Percentiles rank a stretch among this genome's conserved stretches.
Conservation (phyloP, 2,113 vertebrate species). For the Tringa solitaria region DNA sequence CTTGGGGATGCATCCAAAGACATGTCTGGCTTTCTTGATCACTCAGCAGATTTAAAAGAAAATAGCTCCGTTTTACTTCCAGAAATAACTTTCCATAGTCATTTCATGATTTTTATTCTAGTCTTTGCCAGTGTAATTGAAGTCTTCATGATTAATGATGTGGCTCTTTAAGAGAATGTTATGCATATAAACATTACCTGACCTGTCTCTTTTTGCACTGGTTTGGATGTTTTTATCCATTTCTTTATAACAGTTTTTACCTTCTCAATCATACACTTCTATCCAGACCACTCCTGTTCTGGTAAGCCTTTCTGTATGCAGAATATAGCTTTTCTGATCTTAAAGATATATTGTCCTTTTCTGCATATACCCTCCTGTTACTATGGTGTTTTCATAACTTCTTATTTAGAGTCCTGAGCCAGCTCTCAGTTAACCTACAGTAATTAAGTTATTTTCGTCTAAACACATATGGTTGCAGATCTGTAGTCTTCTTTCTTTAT, state of each 20-base stretch:
- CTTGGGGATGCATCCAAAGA: not conserved
- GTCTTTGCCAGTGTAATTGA: conserved; percentile 14
- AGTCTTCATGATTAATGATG: conserved; percentile 52
- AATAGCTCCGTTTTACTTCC: conserved; percentile 30
- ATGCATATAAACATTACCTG: conserved; percentile 9
- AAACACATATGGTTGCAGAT: conserved; percentile 26
- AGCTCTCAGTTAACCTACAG: conserved; percentile 10
- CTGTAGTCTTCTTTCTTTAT: not conserved
- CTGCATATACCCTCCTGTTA: not conserved
- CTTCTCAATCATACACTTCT: not conserved
- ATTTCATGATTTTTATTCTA: conserved; percentile 19
- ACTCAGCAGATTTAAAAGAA: conserved; percentile 29
- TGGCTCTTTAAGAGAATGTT: conserved; percentile 22
- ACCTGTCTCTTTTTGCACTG: not conserved
- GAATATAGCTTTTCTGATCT: not conserved
- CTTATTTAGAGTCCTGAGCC: not conserved
- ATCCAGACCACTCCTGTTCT: not conserved
- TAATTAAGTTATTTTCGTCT: conserved; percentile 57
- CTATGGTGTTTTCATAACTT: conserved; percentile 6
- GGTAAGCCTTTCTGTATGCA: not conserved
- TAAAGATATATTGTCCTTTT: not conserved
- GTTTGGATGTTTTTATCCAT: not conserved
- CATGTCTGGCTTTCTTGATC: not conserved
- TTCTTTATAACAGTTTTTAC: not conserved
- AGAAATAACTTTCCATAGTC: conserved; percentile 21